Evolutionary conservation across 2,888 invertebrate species (phyloP).

Genomic region (Leptothorax acervorum): DNA sequence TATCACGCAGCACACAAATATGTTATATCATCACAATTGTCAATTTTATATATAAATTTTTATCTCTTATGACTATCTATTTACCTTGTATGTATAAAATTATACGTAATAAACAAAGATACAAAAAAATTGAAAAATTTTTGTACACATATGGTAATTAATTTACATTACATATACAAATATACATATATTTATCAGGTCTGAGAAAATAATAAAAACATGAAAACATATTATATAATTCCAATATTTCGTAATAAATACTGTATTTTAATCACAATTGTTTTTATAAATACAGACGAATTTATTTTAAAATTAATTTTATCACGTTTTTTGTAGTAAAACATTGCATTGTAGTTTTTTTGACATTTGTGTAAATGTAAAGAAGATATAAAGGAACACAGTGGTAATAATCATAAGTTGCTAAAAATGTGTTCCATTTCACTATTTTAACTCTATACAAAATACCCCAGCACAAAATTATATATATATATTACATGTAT

Average conservation of each 20-base stretch:
- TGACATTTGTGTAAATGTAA: neutral
- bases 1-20: conserved; percentile 5
- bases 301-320: conserved; percentile 26
- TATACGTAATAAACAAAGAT: conserved; percentile 6
- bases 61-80: neutral
- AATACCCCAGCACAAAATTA: neutral
- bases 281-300: conserved; percentile 7
- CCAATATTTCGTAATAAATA: conserved; percentile 12
- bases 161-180: neutral
- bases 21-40: neutral
- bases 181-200: neutral
- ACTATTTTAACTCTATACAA: conserved; percentile 22
- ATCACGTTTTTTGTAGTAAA: neutral
- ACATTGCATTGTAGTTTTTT: neutral
- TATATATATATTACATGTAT: neutral
- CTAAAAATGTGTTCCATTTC: neutral
- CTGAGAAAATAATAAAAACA: neutral
- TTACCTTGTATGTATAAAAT: conserved; percentile 16
- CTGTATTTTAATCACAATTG: conserved; percentile 17
- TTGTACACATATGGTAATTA: conserved; percentile 6
- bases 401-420: neutral
- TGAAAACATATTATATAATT: conserved; percentile 1
- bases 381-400: neutral
- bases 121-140: conserved; percentile 1
- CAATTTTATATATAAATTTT: conserved; percentile 20